Evolutionary conservation across 2,113 vertebrate genomes (phyloP).

Genomic region (Chaetura pelagica): DNA sequence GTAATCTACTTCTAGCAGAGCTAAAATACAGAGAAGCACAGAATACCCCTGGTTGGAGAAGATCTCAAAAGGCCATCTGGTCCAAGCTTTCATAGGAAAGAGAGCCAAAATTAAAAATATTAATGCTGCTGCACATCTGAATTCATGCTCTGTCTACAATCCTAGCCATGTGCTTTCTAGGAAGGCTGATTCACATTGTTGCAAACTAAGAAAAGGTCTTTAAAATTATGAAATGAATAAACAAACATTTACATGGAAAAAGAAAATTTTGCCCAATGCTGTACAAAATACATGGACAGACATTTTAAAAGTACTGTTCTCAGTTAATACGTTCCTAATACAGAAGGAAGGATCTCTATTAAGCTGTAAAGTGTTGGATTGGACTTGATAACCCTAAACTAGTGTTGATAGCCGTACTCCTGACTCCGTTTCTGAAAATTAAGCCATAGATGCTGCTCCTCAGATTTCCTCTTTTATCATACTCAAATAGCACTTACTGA

Average conservation of each 20-base stretch:
- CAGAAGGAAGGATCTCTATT: not conserved
- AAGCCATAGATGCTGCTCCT: not conserved
- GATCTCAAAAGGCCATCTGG: not conserved
- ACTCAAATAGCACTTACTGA: not conserved
- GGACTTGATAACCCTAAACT: not conserved
- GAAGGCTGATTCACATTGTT: not conserved
- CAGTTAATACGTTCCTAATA: not conserved
- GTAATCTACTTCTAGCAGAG: not conserved
- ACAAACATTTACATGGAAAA: not conserved
- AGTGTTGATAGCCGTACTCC: not conserved
- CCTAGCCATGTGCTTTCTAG: not conserved
- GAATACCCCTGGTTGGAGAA: not conserved
- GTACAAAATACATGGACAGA: not conserved
- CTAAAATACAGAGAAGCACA: not conserved
- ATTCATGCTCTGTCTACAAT: not conserved
- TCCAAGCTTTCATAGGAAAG: not conserved
- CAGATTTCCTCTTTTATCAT: not conserved
- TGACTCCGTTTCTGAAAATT: not conserved
- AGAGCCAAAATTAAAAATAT: not conserved
- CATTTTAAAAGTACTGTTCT: not conserved
- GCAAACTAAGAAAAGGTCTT: not conserved
- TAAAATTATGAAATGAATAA: not conserved
- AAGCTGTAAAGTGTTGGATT: not conserved
- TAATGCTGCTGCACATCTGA: not conserved
- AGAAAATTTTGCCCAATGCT: not conserved